Evolutionary conservation across 2,797 vertebrate species (phyloP).

Genomic region (Tauraco hartlaubi): DNA sequence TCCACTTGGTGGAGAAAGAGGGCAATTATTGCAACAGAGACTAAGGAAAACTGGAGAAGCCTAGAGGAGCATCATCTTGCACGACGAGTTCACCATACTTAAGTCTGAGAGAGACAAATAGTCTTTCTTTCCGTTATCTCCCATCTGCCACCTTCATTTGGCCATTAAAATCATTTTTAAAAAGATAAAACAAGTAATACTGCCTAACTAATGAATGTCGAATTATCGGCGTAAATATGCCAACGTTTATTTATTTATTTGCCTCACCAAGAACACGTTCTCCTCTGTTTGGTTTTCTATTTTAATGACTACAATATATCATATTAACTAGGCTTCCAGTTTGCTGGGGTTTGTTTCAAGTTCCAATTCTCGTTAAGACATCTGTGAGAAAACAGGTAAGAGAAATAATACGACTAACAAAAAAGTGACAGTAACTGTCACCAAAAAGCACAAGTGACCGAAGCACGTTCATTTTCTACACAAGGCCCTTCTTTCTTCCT

Average conservation of each 20-base stretch:
- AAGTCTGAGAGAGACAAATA: conserved; percentile 11
- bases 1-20: background rate
- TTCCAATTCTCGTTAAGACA: conserved; percentile 24
- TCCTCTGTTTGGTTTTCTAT: conserved; percentile 38
- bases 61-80: background rate
- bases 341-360: conserved; percentile 13
- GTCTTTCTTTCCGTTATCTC: background rate
- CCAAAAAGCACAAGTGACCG: background rate
- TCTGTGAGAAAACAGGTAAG: conserved; percentile 13
- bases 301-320: conserved; percentile 63
- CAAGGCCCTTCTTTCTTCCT: background rate
- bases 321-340: conserved; percentile 42
- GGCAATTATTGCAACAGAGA: background rate
- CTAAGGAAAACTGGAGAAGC: background rate
- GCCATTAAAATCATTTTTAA: conserved; percentile 14
- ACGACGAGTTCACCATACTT: fast-evolving
- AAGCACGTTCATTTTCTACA: background rate
- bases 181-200: conserved; percentile 26
- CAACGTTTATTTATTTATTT: conserved; percentile 63
- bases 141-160: conserved; percentile 45
- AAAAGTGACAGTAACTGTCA: background rate
- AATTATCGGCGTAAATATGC: conserved; percentile 44
- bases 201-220: conserved; percentile 35
- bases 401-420: background rate
- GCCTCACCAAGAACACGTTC: conserved; percentile 14